A percentile compares a stretch with the other conserved stretches of the same genome.
Conservation (phyloP, 2,888 invertebrate species). For the Andricus quercusramuli region DNA sequence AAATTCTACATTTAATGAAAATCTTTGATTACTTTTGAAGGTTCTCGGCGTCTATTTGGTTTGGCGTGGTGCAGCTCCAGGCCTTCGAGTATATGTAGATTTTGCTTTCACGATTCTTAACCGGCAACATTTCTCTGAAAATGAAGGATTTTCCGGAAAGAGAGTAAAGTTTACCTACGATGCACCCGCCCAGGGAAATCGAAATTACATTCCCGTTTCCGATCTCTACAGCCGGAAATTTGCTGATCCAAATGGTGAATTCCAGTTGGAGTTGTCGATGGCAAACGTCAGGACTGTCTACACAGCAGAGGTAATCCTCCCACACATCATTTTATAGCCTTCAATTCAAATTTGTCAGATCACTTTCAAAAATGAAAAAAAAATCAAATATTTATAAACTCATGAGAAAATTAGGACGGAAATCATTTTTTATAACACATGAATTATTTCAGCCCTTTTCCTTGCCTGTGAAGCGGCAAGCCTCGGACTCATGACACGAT, state of each 20-base stretch:
- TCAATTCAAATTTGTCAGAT: too few relatives aligned
- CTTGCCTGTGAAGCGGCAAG: too few relatives aligned
- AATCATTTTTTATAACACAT: too few relatives aligned
- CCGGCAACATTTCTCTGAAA: conserved; percentile 90
- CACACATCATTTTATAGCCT: neutral
- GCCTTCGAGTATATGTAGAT: conserved; percentile 88
- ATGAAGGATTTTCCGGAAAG: conserved; percentile 89
- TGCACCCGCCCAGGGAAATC: conserved; percentile 86
- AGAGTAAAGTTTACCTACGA: conserved; percentile 86
- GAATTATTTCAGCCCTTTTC: too few relatives aligned
- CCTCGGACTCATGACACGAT: too few relatives aligned
- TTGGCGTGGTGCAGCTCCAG: conserved; percentile 87
- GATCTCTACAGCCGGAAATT: conserved; percentile 87
- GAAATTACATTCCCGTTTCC: conserved; percentile 86
- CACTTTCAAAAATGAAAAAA: too few relatives aligned
- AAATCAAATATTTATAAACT: too few relatives aligned
- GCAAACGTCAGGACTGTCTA: conserved; percentile 87
- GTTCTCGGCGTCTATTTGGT: conserved; percentile 88
- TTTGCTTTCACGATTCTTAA: conserved; percentile 90
- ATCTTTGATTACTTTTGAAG: conserved; percentile 53
- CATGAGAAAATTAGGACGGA: too few relatives aligned
- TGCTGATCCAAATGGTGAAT: conserved; percentile 89
- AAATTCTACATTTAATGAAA: neutral
- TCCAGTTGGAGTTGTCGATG: conserved; percentile 89
- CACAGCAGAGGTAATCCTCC: conserved; percentile 82